Evolutionary conservation across 1,140 invertebrate genomes (phyloP).

Genomic region (Leptinotarsa lineolata): DNA sequence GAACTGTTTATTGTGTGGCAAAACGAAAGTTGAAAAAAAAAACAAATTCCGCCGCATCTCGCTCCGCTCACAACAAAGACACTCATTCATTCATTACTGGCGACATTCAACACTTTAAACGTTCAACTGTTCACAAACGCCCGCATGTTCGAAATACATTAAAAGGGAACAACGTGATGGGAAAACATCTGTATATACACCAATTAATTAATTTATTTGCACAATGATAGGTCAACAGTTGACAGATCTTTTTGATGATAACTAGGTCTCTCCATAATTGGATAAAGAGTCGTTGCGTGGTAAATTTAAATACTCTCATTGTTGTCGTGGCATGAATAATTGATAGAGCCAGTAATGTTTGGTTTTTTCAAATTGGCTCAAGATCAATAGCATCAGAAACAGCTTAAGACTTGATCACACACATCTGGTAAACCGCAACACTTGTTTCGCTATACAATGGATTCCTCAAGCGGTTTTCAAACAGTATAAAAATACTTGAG

Average conservation of each 20-base stretch:
- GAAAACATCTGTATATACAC: conserved; percentile 20
- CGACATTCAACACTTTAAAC: conserved; percentile 22
- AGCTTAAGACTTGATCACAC: too few species aligned
- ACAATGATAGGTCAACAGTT: conserved; percentile 9
- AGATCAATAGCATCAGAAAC: too few species aligned
- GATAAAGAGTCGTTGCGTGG: too few species aligned
- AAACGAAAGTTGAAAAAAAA: not conserved
- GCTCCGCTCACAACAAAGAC: not conserved
- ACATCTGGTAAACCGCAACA: too few species aligned
- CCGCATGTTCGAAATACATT: conserved; percentile 17
- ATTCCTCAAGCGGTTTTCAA: too few species aligned
- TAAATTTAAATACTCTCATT: too few species aligned
- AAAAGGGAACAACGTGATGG: conserved; percentile 1
- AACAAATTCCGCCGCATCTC: not conserved
- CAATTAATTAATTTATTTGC: conserved; percentile 24
- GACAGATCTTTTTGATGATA: conserved; percentile 5
- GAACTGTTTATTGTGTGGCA: not conserved
- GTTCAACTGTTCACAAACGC: not conserved
- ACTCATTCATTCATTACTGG: conserved; percentile 17
- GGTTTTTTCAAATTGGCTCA: too few species aligned
- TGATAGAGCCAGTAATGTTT: too few species aligned
- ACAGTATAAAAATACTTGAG: too few species aligned
- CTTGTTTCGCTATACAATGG: too few species aligned
- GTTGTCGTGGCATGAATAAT: too few species aligned
- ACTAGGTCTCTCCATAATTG: too few species aligned